phyloP scores from a whole-genome alignment of 2,113 vertebrate species.

The Gorsachius goisagi region DNA sequence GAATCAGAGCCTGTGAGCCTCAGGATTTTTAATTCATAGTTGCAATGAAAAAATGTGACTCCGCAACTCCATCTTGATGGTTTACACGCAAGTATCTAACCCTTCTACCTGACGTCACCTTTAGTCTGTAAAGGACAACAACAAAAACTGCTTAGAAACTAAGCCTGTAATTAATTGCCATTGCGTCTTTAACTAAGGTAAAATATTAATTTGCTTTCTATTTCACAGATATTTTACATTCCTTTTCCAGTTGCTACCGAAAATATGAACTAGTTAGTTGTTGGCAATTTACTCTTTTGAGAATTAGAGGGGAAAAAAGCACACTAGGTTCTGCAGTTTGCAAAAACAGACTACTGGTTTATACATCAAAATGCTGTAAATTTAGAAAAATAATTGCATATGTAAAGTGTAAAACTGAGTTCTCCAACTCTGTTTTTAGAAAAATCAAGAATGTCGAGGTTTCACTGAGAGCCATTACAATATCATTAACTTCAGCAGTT shows the following conservation, averaged over 20 bases:
- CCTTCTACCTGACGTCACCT: background rate
- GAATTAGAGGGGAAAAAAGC: background rate
- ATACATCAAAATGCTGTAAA: background rate
- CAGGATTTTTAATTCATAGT: background rate
- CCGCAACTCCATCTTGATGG: background rate
- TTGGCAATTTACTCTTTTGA: background rate
- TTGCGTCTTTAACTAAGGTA: background rate
- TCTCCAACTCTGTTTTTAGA: background rate
- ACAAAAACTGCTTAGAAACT: background rate
- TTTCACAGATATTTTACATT: background rate
- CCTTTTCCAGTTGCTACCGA: background rate
- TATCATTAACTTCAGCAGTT: background rate
- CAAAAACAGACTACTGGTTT: background rate
- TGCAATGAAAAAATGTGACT: background rate
- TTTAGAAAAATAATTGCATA: background rate
- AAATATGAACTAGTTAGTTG: background rate
- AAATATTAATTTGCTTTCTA: background rate
- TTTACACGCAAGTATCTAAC: background rate
- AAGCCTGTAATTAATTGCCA: background rate
- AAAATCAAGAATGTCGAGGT: background rate
- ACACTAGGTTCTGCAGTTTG: background rate
- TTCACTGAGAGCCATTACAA: background rate
- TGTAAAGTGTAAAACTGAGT: background rate
- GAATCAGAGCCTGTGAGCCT: background rate
- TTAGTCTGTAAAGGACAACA: background rate